These are phyloP conservation scores for Apodemus agrarius DNA, from an alignment of 2,797 vertebrate species.

Conservation along the genomic window DNA sequence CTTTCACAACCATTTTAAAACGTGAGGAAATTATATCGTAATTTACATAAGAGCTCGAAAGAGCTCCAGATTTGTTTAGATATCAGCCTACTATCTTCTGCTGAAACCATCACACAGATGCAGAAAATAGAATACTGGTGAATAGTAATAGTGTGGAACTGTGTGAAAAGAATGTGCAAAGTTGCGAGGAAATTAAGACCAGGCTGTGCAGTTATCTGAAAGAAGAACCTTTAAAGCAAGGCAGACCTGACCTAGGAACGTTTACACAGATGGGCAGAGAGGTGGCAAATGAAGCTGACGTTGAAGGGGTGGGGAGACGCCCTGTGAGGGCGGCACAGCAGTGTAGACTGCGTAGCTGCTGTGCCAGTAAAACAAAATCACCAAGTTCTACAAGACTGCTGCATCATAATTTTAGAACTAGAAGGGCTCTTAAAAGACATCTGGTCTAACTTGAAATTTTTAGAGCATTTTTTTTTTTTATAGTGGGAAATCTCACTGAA, in stretches of 20 bases:
- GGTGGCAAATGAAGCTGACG: not conserved
- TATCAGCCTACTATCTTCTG: not conserved
- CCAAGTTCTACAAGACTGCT: not conserved
- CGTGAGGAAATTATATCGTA: not conserved
- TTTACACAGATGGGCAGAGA: not conserved
- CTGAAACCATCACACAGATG: not conserved
- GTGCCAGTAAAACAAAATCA: not conserved
- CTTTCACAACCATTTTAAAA: conserved; percentile 6
- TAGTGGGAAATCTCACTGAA: conserved; percentile 16
- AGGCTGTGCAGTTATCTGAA: not conserved
- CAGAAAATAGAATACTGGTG: not conserved
- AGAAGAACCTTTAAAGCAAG: not conserved
- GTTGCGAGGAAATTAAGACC: not conserved
- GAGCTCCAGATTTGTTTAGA: not conserved
- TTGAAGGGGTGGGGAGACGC: not conserved
- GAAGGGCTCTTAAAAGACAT: conserved; percentile 52
- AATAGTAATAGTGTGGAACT: not conserved
- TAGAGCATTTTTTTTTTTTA: conserved; percentile 48
- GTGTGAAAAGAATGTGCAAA: not conserved
- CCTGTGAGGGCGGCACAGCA: not conserved
- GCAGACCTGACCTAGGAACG: not conserved
- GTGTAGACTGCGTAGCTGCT: not conserved
- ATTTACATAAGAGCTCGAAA: not conserved
- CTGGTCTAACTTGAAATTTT: conserved; percentile 51
- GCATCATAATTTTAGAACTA: conserved; percentile 46